A percentile compares a stretch with the other conserved stretches of the same genome.
These are phyloP conservation scores for Actenoides hombroni DNA, from an alignment of 2,113 vertebrate species.

Conservation along the genomic window DNA sequence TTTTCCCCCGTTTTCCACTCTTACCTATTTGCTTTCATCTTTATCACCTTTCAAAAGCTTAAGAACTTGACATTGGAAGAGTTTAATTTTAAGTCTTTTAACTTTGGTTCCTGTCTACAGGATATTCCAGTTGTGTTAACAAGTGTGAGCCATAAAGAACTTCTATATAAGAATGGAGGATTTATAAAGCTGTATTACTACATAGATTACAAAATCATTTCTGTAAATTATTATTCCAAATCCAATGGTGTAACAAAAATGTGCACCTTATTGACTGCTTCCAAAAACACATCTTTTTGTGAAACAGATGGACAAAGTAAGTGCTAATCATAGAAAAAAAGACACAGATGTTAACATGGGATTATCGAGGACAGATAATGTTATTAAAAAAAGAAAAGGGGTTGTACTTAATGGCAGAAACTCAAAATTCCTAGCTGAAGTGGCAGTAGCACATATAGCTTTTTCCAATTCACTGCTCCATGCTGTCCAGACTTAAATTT, in stretches of 20 bases:
- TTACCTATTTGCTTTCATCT: not conserved
- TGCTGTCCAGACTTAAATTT: not conserved
- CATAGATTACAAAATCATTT: not conserved
- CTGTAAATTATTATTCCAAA: not conserved
- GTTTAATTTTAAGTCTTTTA: constrained; percentile 24
- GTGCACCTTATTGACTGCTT: not conserved
- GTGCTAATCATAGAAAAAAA: constrained; percentile 13
- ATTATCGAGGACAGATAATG: not conserved
- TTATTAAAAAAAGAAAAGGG: not conserved
- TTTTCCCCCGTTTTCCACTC: not conserved
- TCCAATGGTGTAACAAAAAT: not conserved
- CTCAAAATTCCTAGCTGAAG: not conserved
- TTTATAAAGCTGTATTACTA: not conserved
- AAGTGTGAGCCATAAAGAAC: not conserved
- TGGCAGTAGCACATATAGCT: not conserved
- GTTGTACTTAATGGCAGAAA: constrained; percentile 6
- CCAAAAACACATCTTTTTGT: constrained; percentile 2
- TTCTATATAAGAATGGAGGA: not conserved
- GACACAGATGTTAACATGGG: not conserved
- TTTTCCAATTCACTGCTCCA: not conserved
- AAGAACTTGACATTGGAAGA: not conserved
- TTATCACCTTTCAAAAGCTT: not conserved
- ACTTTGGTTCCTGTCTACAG: not conserved
- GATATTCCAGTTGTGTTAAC: not conserved
- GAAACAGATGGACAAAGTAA: constrained; percentile 25